Evolutionary conservation across 2,797 vertebrate species (phyloP).

Genomic region (Poeciliopsis turneri): DNA sequence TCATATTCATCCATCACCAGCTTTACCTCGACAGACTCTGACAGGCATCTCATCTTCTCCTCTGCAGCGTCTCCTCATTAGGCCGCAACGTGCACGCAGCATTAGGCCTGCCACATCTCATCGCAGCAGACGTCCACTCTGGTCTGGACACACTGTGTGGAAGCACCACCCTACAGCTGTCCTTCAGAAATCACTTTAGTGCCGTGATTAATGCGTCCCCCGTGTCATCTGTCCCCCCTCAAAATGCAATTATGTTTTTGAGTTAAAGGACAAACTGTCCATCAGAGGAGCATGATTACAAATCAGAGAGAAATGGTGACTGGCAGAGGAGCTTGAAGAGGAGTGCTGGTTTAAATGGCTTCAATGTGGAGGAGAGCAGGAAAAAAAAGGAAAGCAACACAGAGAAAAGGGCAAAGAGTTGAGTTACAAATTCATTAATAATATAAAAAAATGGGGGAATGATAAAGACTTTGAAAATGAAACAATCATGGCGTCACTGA

Average conservation of each 20-base stretch:
- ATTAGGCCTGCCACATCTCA: slow-evolving; percentile 69
- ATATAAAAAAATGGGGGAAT: not conserved
- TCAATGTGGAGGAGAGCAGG: not conserved
- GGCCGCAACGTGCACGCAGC: slow-evolving; percentile 47
- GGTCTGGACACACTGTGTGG: slow-evolving; percentile 21
- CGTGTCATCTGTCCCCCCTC: slow-evolving; percentile 58
- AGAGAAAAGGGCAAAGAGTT: not conserved
- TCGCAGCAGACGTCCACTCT: slow-evolving; percentile 41
- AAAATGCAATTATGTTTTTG: slow-evolving; percentile 74
- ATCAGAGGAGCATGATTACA: slow-evolving; percentile 50
- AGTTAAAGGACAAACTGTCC: slow-evolving; percentile 66
- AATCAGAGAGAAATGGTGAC: slow-evolving; percentile 52
- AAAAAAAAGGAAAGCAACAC: not conserved
- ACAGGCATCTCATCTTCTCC: slow-evolving; percentile 39
- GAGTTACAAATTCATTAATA: slow-evolving; percentile 5
- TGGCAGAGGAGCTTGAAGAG: slow-evolving; percentile 25
- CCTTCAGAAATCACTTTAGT: slow-evolving; percentile 75
- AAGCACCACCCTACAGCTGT: slow-evolving; percentile 47
- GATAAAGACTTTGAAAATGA: not conserved
- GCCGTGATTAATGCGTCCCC: slow-evolving; percentile 71
- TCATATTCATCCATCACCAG: slow-evolving; percentile 22
- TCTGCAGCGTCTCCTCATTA: slow-evolving; percentile 57
- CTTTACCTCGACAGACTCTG: slow-evolving; percentile 16
- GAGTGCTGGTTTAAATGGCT: not conserved
- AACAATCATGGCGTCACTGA: not conserved